Evolutionary conservation across 1,140 invertebrate species (phyloP).

Genomic region (Meloidogyne exigua): DNA sequence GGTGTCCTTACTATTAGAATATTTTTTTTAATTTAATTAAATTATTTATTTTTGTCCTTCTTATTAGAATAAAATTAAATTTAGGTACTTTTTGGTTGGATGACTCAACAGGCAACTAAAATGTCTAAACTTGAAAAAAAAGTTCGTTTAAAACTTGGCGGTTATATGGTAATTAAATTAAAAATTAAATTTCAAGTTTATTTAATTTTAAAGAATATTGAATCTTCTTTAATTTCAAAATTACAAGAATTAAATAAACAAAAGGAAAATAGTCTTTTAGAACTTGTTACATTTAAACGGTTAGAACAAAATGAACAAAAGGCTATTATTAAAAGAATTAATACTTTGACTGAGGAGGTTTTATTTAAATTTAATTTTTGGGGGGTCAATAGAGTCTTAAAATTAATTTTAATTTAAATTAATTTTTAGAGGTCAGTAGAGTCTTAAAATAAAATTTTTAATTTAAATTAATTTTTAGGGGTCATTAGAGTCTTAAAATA

Average conservation of each 20-base stretch:
- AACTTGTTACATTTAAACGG: conserved; percentile 79
- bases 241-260: conserved; percentile 82
- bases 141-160: conserved; percentile 85
- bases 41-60: no score
- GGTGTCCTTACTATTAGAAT: no score
- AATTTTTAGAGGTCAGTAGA: no score
- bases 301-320: conserved; percentile 78
- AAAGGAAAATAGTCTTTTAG: conserved; percentile 86
- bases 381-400: no score
- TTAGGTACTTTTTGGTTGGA: conserved; percentile 56
- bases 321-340: conserved; percentile 79
- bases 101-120: conserved; percentile 65
- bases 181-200: not conserved
- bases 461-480: not conserved
- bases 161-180: conserved; percentile 74
- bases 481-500: not conserved
- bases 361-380: not conserved
- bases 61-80: conserved; percentile 5
- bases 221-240: conserved; percentile 44
- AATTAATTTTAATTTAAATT: no score
- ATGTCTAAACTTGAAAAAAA: conserved; percentile 98
- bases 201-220: conserved; percentile 40
- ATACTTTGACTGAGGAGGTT: conserved; percentile 50
- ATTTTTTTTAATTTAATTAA: no score
- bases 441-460: no score